Base-by-base conservation (phyloP, 2,113 vertebrate genomes). In the Podilymbus podiceps region DNA sequence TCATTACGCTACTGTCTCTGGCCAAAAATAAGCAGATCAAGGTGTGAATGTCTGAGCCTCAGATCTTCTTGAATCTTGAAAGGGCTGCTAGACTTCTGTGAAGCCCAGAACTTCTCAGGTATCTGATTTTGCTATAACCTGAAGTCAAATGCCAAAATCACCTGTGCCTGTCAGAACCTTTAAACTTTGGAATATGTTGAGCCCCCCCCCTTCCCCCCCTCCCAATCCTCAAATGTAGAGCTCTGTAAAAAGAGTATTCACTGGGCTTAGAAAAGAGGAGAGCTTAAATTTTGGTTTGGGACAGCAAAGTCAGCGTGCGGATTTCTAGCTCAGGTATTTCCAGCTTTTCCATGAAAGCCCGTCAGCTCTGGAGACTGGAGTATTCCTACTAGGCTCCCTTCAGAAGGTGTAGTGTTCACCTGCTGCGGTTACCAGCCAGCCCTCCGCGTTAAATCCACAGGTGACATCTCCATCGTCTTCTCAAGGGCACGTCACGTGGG, bases 371-470 rank as follows among this genome's bases (percentile, higher is more conserved):
- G 15, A 21, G 2, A 8, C 28, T 23, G 24, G 21, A 47, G 18
- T 27, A 21, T 47, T 81, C 30, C 25, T 64, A 12, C 30, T 31
- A 25, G 28, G 15, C 18, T 72, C 30, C 27, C 31, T 76, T 59
- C 31, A 19, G 20, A 24, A 16, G 0, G 0, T 4, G 8, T 42
- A 21, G 28, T 4, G 15, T 59, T 55, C 35, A 12, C 50, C 47
- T 73, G 53, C n/a, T 0, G 0, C 35, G 14, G 16, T 55, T 60
- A 33, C 35, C 7, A 24, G 16, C 23, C 20, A 30, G 40, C 28
- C 47, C 9, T 28, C 38, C 21, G 7, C 31, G 18, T 30, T 80
- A 52, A 56, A 56, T 69, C 55, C 35, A 38, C 5, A 3, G 22
- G 35, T 49, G 72, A 55, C 12, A 31, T 9, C n/a, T 78, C 47